phyloP scores from a whole-genome alignment of 2,113 vertebrate species.

The Petaurus breviceps region DNA sequence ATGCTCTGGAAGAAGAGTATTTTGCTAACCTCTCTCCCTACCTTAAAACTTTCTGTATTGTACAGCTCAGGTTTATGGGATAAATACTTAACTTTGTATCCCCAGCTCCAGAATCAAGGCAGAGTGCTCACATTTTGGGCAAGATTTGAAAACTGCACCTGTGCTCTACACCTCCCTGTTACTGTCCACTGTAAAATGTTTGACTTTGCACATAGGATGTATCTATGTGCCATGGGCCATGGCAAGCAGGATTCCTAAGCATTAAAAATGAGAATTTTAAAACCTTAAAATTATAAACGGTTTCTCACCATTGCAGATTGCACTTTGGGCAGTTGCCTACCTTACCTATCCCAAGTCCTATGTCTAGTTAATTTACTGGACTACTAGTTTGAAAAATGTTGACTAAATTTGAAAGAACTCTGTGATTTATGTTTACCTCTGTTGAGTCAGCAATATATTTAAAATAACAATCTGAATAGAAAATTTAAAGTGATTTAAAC shows the following conservation, averaged over 20 bases:
- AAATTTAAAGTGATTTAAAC: background rate
- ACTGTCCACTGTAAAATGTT: background rate
- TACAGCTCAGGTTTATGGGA: background rate
- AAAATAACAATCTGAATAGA: background rate
- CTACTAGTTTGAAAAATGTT: background rate
- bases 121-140: background rate
- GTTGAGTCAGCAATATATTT: background rate
- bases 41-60: background rate
- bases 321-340: background rate
- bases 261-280: background rate
- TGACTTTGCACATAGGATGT: background rate
- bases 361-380: background rate
- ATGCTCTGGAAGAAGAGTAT: background rate
- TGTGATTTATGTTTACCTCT: background rate
- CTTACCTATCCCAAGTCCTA: background rate
- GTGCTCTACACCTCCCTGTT: background rate
- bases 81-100: background rate
- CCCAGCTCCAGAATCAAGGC: background rate
- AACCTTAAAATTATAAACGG: background rate
- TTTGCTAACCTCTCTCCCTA: background rate
- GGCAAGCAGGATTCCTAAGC: background rate
- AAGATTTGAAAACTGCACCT: background rate
- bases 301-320: background rate
- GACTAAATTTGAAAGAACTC: background rate
- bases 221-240: background rate